phyloP scores from a whole-genome alignment of 2,797 vertebrate species.

The Pangasius larnaudii region DNA sequence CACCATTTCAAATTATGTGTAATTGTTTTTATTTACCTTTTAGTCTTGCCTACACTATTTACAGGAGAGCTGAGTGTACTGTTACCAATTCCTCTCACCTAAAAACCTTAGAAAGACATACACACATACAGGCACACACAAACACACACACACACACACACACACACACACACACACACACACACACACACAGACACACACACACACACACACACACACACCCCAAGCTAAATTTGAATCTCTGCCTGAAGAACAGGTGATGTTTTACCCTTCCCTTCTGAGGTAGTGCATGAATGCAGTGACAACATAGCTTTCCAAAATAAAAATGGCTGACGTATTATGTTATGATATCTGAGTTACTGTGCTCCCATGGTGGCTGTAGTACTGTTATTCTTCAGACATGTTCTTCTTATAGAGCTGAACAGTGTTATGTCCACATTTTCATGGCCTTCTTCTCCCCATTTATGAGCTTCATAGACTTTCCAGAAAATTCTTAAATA shows the following conservation, averaged over 20 bases:
- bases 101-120: not conserved
- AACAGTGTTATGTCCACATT: not conserved
- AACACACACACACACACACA: conserved; percentile 10
- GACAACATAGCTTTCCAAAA: conserved; percentile 67
- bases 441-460: not conserved
- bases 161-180: conserved; percentile 24
- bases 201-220: conserved; percentile 55
- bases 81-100: not conserved
- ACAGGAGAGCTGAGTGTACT: not conserved
- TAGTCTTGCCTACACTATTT: not conserved
- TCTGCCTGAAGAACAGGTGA: conserved; percentile 78
- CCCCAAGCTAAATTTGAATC: conserved; percentile 75
- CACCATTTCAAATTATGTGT: not conserved
- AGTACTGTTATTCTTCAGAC: not conserved
- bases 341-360: not conserved
- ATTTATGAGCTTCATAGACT: not conserved
- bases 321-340: conserved; percentile 60
- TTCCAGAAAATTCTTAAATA: not conserved
- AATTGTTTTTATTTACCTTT: not conserved
- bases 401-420: not conserved
- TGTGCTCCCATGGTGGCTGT: not conserved
- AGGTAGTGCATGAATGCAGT: conserved; percentile 67
- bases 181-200: not conserved
- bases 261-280: conserved; percentile 55
- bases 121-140: conserved; percentile 31